These are phyloP conservation scores for Lordiphosa mommai DNA, from an alignment of 1,140 invertebrate species.

Conservation along the genomic window DNA sequence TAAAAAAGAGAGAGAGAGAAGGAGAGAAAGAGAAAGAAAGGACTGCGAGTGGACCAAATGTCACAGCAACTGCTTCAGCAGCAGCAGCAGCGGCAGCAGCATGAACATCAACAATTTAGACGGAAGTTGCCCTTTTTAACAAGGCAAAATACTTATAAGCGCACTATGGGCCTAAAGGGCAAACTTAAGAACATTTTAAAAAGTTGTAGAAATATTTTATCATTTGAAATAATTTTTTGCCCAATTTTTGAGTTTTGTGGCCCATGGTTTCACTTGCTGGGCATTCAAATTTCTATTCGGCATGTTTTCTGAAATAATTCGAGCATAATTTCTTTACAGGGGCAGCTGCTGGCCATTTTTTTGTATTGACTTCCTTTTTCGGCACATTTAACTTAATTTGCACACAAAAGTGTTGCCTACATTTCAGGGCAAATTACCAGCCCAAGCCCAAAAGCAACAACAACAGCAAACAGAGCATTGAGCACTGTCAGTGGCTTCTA, in stretches of 20 bases:
- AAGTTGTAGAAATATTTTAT: neutral
- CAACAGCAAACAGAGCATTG: conserved; percentile 19
- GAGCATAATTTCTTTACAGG: conserved; percentile 63
- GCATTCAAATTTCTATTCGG: conserved; percentile 49
- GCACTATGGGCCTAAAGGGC: conserved; percentile 2
- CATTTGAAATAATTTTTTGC: neutral
- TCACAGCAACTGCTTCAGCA: conserved; percentile 31
- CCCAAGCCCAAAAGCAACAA: conserved; percentile 23
- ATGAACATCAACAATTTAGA: conserved; percentile 14
- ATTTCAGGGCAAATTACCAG: conserved; percentile 60
- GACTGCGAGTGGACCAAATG: conserved; percentile 44
- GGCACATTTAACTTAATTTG: conserved; percentile 41
- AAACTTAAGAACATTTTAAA: neutral
- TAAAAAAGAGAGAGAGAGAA: conserved; percentile 39
- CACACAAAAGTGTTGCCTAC: conserved; percentile 69
- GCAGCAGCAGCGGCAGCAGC: conserved; percentile 7
- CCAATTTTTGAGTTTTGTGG: neutral
- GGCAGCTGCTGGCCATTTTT: conserved; percentile 39
- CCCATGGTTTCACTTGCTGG: conserved; percentile 4
- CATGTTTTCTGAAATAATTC: conserved; percentile 69
- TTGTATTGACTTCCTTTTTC: conserved; percentile 53
- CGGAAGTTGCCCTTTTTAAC: conserved; percentile 48
- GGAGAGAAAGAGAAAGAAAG: conserved; percentile 49
- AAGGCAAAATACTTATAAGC: conserved; percentile 39
- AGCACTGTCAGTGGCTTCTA: conserved; percentile 45